Evolutionary conservation across 2,113 vertebrate genomes (phyloP).

Genomic region (Vidua macroura): DNA sequence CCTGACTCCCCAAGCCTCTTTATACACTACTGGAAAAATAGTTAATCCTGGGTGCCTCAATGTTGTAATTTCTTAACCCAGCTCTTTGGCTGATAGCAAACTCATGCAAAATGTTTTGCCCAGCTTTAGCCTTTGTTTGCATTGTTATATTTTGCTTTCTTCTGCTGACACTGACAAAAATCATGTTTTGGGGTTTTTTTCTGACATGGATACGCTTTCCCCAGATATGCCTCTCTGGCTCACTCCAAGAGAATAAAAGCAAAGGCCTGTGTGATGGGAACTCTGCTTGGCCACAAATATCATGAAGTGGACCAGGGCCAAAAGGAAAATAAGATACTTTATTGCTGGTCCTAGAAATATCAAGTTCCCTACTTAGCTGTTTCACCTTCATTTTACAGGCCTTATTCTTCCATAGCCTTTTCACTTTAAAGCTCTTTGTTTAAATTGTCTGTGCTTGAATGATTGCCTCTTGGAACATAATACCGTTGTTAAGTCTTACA

Average conservation of each 20-base stretch:
- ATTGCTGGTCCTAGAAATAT: background rate
- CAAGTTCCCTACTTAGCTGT: background rate
- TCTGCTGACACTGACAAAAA: background rate
- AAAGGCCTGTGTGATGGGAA: background rate
- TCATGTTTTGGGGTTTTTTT: background rate
- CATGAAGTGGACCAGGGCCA: background rate
- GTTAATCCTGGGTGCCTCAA: rapidly evolving
- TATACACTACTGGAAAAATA: background rate
- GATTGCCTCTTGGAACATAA: background rate
- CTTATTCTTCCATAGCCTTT: background rate
- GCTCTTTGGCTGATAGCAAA: background rate
- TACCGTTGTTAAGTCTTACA: background rate
- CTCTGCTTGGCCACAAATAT: background rate
- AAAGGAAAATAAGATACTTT: background rate
- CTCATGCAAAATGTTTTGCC: background rate
- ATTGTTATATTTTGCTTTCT: background rate
- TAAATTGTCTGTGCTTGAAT: slow-evolving; percentile 5
- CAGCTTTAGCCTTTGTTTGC: background rate
- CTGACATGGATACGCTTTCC: background rate
- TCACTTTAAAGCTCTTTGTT: slow-evolving; percentile 1
- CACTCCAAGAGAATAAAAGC: background rate
- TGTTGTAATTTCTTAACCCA: background rate
- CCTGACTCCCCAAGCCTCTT: background rate
- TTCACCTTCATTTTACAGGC: background rate
- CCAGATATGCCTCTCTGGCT: background rate